phyloP scores from a whole-genome alignment of 2,888 invertebrate genomes.

The Zhuqinia jingwanae region DNA sequence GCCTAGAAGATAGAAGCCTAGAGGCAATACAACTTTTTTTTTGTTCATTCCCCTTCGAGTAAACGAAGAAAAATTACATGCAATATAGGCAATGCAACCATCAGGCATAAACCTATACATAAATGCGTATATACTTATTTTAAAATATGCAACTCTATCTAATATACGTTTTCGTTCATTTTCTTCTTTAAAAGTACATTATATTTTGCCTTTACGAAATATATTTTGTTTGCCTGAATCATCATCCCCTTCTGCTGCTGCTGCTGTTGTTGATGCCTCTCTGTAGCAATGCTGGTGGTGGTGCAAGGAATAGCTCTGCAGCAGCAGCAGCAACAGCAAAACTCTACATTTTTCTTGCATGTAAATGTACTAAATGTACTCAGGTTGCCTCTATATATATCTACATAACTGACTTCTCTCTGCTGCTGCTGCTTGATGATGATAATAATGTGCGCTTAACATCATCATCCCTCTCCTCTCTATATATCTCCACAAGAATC shows the following conservation, averaged over 20 bases:
- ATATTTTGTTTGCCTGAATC: constrained; percentile 8
- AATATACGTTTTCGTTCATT: no score
- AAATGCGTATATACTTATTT: not conserved
- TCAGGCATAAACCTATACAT: not conserved
- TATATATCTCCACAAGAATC: no score
- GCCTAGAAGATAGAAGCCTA: constrained; percentile 48
- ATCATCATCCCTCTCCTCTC: constrained; percentile 15
- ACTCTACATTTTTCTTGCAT: constrained; percentile 22
- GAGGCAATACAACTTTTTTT: constrained; percentile 58
- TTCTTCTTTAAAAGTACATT: not conserved
- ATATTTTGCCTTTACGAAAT: not conserved
- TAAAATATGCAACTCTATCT: constrained; percentile 9
- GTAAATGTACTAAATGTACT: constrained; percentile 29
- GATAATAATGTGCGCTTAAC: constrained; percentile 17
- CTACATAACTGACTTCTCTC: constrained; percentile 20
- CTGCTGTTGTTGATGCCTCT: no score
- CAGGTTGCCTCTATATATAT: no score
- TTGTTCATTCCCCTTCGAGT: constrained; percentile 61
- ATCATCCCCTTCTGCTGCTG: constrained; percentile 11
- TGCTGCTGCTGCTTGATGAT: not conserved
- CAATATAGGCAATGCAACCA: not conserved
- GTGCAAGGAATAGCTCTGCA: not conserved
- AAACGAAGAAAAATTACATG: not conserved
- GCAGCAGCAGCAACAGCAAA: not conserved
- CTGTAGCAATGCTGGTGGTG: not conserved